Percentiles rank a stretch among this genome's conserved stretches.
Conservation (phyloP, 2,797 vertebrate species). For the Sebastes diaconus region DNA sequence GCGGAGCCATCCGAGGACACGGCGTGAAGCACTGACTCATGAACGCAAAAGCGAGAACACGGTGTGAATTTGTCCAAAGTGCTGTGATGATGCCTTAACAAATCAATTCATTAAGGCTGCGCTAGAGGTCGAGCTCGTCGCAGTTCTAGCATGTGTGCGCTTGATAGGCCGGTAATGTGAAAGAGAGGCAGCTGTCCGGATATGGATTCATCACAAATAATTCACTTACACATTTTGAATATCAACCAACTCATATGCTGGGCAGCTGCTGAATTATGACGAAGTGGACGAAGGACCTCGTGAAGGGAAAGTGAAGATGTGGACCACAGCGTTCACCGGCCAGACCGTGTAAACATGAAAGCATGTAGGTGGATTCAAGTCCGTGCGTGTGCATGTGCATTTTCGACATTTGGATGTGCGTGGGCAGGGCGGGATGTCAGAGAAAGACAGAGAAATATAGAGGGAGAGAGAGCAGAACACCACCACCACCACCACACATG, state of each 20-base stretch:
- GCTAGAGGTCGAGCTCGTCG: slow-evolving; percentile 27
- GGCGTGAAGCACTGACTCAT: slow-evolving; percentile 49
- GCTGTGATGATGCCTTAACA: slow-evolving; percentile 12
- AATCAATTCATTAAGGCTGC: slow-evolving; percentile 18
- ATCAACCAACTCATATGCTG: background rate
- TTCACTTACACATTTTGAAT: background rate
- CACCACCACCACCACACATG: background rate
- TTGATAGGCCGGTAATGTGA: background rate
- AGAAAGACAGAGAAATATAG: slow-evolving; percentile 6
- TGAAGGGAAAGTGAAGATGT: background rate
- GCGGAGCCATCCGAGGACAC: slow-evolving; percentile 56
- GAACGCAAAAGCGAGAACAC: slow-evolving; percentile 25
- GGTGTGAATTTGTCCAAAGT: slow-evolving; percentile 38
- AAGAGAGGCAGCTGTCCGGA: slow-evolving; percentile 16
- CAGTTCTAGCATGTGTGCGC: background rate
- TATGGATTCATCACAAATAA: slow-evolving; percentile 11
- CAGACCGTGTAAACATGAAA: slow-evolving; percentile 43
- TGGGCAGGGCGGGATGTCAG: slow-evolving; percentile 40
- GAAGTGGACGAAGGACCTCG: background rate
- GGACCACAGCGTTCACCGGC: slow-evolving; percentile 1
- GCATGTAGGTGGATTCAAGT: slow-evolving; percentile 48
- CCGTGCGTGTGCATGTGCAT: background rate
- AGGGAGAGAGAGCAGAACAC: background rate
- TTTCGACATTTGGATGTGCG: slow-evolving; percentile 38
- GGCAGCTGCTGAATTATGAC: background rate